A percentile compares a stretch with the other conserved stretches of the same genome.
Conservation (phyloP, 2,797 vertebrate genomes). For the Choloepus didactylus region DNA sequence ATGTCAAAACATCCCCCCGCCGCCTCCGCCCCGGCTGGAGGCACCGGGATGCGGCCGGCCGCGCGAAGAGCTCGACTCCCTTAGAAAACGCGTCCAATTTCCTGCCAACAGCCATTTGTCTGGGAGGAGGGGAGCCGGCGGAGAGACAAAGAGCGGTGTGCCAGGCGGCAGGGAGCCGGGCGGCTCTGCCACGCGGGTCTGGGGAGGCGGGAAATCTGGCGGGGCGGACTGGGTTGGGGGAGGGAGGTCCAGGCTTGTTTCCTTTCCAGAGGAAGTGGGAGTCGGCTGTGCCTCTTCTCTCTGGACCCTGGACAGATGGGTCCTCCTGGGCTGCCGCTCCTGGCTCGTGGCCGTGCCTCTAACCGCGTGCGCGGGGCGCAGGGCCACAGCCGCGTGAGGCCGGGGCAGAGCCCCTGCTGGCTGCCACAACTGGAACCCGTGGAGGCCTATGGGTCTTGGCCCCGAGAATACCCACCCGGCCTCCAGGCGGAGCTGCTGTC, state of each 20-base stretch:
- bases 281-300: background rate
- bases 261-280: background rate
- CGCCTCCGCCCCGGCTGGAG: background rate
- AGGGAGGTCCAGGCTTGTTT: background rate
- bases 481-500: background rate
- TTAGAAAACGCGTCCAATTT: slow-evolving; percentile 17
- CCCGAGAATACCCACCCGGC: background rate
- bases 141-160: slow-evolving; percentile 75
- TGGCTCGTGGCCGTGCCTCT: background rate
- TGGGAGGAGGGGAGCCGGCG: slow-evolving; percentile 58
- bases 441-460: no score
- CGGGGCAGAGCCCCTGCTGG: rapidly evolving
- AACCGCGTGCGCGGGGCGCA: rapidly evolving
- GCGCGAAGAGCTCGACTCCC: background rate
- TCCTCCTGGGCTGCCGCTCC: background rate
- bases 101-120: slow-evolving; percentile 68
- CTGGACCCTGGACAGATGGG: rapidly evolving
- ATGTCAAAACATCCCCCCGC: slow-evolving; percentile 42
- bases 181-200: slow-evolving; percentile 37
- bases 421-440: no score
- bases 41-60: background rate
- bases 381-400: background rate
- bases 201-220: slow-evolving; percentile 33
- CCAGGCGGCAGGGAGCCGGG: background rate
- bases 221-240: background rate